Evolutionary conservation across 2,797 vertebrate genomes (phyloP), one percentile per base, ranked within the genome.

Genomic region (Cossypha heuglini): DNA sequence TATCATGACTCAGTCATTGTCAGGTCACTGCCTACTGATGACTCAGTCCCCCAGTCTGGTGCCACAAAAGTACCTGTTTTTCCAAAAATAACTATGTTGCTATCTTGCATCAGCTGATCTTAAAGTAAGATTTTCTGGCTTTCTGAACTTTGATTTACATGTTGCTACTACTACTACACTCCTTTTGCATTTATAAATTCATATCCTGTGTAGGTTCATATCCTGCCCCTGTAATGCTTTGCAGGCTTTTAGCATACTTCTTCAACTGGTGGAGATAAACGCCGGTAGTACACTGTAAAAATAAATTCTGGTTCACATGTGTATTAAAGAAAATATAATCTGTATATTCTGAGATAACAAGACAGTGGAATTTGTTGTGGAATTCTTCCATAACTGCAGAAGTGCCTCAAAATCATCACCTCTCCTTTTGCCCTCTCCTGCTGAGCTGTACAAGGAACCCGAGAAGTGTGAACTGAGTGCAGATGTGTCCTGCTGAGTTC

Each of bases 101-200:
- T 91, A 59, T 35, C 74, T 79, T 66, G 11, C 24, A 86, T 91
- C 76, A 68, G 57, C 58, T 88, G 64, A 78, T 90, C 26, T 78
- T 64, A 86, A 94, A 94, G 75, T 45, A 74, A 88, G 52, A 88
- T 35, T 88, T 86, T 64, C 82, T 90, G 82, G 14, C 28, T 93
- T 93, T 88, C 80, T 66, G 75, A 93, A 66, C 54, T 95, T 93
- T 57, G 43, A 90, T 88, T 94, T 90, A 61, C 77, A 62, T 66
- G 57, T 81, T 90, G 72, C 51, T 91, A 38, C 74, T 84, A 38
- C 74, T 84, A 28, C 71, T 73, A 16, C 24, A 16, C 29, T 92
- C 35, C 63, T 96, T 88, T 75, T 51, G 33, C 78, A 72, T 94
- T 93, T 91, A 86, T 77, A 91, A 86, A 91, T 96, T 86, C 86